Evolutionary conservation across 2,888 invertebrate genomes (phyloP).

Genomic region (Aelia acuminata): DNA sequence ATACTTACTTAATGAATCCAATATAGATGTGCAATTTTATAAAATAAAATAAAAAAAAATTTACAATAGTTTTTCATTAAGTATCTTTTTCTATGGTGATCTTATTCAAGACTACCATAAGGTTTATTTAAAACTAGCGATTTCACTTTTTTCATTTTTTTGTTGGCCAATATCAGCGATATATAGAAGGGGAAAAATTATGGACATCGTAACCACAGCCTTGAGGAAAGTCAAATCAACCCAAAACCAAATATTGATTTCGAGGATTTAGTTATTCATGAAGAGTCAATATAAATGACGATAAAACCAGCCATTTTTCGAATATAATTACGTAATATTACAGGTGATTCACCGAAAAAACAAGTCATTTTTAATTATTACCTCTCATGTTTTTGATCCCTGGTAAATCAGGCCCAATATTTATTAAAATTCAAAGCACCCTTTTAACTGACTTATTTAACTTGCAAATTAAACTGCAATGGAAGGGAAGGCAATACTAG

Average conservation of each 20-base stretch:
- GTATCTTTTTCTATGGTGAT: too few species aligned
- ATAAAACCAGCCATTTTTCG: not conserved
- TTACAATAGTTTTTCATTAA: too few species aligned
- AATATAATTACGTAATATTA: not conserved
- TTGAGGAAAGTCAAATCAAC: too few species aligned
- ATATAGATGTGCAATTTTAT: too few species aligned
- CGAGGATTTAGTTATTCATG: not conserved
- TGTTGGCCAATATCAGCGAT: too few species aligned
- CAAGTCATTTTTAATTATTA: not conserved
- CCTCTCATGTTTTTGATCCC: not conserved
- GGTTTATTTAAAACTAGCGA: too few species aligned
- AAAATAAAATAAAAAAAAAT: too few species aligned
- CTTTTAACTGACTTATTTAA: slow-evolving; percentile 28
- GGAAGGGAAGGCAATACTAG: slow-evolving; percentile 22
- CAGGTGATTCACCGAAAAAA: not conserved
- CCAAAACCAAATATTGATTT: not conserved
- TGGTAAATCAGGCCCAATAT: not conserved
- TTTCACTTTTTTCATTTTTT: too few species aligned
- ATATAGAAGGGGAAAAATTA: too few species aligned
- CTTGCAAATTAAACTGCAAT: slow-evolving; percentile 20
- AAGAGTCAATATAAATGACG: not conserved
- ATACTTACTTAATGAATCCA: too few species aligned
- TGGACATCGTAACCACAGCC: too few species aligned
- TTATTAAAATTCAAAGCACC: slow-evolving; percentile 35
- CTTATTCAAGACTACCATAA: too few species aligned